A percentile compares a stretch with the other conserved stretches of the same genome.
phyloP scores from a whole-genome alignment of 2,113 vertebrate species.

The Gymnocephalus cernua region DNA sequence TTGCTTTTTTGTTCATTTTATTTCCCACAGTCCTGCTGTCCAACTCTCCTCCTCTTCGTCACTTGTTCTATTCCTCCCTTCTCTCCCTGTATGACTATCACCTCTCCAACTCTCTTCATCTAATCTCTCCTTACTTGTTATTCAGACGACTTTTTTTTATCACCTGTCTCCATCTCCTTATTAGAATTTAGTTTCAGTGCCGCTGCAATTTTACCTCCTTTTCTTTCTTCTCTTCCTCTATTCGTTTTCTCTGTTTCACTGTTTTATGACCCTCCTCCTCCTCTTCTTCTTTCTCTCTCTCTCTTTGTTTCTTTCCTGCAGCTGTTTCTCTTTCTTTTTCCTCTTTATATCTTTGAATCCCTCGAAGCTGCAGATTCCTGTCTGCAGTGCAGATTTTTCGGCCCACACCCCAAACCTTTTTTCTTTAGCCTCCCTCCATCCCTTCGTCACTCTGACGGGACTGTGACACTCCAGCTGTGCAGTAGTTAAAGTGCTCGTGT shows the following conservation, averaged over 20 bases:
- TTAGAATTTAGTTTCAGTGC: not conserved
- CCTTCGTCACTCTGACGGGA: not conserved
- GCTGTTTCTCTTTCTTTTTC: constrained; percentile 17
- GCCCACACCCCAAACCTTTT: constrained; percentile 1
- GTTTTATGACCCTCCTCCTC: not conserved
- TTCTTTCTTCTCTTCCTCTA: not conserved
- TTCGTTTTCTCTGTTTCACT: not conserved
- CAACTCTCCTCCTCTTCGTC: constrained; percentile 6
- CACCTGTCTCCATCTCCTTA: constrained; percentile 1
- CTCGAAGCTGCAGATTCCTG: not conserved
- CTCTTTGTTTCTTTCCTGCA: not conserved
- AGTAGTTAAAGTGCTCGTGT: not conserved
- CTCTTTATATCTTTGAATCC: not conserved
- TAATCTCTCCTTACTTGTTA: not conserved
- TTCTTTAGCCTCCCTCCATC: not conserved
- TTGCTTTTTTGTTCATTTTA: not conserved
- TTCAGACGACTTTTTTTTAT: not conserved
- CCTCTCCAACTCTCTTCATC: not conserved
- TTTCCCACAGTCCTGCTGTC: not conserved
- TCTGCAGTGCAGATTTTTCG: constrained; percentile 49
- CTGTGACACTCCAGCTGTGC: not conserved
- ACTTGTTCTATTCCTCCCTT: not conserved
- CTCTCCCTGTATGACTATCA: not conserved
- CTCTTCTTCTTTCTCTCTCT: not conserved
- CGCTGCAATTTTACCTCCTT: not conserved